Conservation (phyloP, 2,888 invertebrate species). For the Drosophila borborema region DNA sequence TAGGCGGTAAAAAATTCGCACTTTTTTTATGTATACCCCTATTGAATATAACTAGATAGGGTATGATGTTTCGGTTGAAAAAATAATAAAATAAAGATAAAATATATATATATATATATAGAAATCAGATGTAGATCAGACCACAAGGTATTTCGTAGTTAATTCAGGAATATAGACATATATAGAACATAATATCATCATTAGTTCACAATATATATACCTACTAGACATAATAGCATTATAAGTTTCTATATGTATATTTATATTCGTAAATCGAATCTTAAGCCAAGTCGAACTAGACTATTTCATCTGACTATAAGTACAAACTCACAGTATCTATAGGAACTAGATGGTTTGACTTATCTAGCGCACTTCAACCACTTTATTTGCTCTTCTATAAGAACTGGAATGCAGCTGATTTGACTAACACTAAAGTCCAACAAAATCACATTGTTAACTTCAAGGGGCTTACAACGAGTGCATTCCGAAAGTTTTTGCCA, state of each 20-base stretch:
- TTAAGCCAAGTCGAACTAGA: background rate
- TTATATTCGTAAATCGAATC: background rate
- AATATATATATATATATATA: no score
- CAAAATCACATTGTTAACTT: background rate
- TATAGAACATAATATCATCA: no score
- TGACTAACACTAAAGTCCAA: background rate
- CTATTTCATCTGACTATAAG: background rate
- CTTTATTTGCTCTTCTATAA: background rate
- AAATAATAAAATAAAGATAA: no score
- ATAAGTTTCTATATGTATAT: background rate
- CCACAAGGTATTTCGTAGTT: no score
- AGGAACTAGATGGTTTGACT: background rate
- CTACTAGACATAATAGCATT: no score
- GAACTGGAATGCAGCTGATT: background rate
- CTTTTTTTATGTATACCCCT: constrained; percentile 48
- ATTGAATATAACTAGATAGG: background rate
- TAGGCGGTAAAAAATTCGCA: constrained; percentile 71
- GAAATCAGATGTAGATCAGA: no score
- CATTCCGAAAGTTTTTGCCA: background rate
- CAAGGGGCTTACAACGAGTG: fast-evolving
- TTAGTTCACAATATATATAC: no score
- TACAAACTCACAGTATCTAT: background rate
- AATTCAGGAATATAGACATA: no score
- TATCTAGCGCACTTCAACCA: background rate
- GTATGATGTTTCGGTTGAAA: background rate